Conservation (phyloP, 2,113 vertebrate genomes). For the Gymnocephalus cernua region DNA sequence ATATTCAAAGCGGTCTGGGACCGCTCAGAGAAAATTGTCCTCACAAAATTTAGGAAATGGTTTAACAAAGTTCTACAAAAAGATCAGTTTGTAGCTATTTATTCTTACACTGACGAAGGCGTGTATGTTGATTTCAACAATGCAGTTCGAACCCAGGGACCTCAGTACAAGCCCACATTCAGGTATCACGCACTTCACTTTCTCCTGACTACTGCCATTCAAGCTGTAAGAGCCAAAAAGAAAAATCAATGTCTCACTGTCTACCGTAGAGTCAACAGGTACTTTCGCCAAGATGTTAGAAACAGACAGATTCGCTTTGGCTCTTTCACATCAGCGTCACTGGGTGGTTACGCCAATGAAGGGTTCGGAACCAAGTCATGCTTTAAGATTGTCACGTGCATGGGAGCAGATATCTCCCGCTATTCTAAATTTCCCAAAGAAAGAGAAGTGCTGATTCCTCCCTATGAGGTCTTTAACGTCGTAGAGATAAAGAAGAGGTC, state of each 20-base stretch:
- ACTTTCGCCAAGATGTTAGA: background rate
- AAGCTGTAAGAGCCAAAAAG: background rate
- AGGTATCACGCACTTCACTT: background rate
- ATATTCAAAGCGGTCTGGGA: background rate
- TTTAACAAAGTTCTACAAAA: background rate
- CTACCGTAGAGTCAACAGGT: background rate
- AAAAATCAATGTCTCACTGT: background rate
- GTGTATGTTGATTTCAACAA: background rate
- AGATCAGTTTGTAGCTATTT: background rate
- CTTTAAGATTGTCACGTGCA: background rate
- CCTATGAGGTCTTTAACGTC: background rate
- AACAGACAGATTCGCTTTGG: background rate
- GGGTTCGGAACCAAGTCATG: background rate
- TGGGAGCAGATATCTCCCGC: background rate
- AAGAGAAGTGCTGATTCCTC: background rate
- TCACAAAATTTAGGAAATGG: no score
- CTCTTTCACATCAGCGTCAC: background rate
- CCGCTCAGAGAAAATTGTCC: background rate
- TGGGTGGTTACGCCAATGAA: accelerated
- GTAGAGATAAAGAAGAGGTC: background rate
- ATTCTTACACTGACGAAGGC: background rate
- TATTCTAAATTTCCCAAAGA: background rate
- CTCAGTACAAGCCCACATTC: background rate
- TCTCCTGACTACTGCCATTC: background rate
- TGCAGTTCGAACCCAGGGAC: background rate